phyloP scores from a whole-genome alignment of 2,113 vertebrate genomes.

The human region GRCh38 chr14:37126501-37127000 shows the following conservation, averaged over 20 bases:
- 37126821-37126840: background rate
- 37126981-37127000: background rate
- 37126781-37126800: background rate
- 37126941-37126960: slow-evolving; percentile 13
- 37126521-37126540: slow-evolving; percentile 36
- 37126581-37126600: slow-evolving; percentile 25
- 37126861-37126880: background rate
- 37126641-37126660: background rate
- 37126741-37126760: background rate
- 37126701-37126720: slow-evolving; percentile 4
- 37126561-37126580: background rate
- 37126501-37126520: background rate
- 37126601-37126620: background rate
- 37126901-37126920: slow-evolving; percentile 3
- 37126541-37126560: background rate
- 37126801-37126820: slow-evolving; percentile 15
- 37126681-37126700: background rate
- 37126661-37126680: slow-evolving; percentile 18
- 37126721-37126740: background rate
- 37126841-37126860: background rate
- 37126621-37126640: background rate
- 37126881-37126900: slow-evolving; percentile 36
- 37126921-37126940: background rate
- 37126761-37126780: background rate
- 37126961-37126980: background rate